These are phyloP conservation scores for Tetragnatha versicolor DNA, from an alignment of 1,140 invertebrate genomes.

Conservation along the genomic window DNA sequence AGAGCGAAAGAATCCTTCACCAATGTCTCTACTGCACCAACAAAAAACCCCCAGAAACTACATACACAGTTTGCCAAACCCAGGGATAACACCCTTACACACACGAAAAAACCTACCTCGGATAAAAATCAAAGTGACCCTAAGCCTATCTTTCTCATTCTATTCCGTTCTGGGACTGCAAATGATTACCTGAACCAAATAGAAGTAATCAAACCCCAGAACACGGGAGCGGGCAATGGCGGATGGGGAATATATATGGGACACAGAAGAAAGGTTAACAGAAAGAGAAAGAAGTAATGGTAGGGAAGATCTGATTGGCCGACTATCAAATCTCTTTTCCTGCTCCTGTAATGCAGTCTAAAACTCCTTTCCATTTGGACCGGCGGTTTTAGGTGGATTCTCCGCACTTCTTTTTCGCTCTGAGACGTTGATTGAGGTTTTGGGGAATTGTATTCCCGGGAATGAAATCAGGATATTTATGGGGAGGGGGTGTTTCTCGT, in stretches of 20 bases:
- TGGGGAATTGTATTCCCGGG: constrained; percentile 34
- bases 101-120: not conserved
- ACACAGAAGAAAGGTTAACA: constrained; percentile 7
- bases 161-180: constrained; percentile 48
- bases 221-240: not conserved
- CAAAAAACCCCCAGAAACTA: too few relatives aligned
- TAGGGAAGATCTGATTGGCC: constrained; percentile 43
- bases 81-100: not conserved
- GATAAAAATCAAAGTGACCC: constrained; percentile 51
- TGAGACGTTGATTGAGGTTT: constrained; percentile 35
- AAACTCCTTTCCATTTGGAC: constrained; percentile 15
- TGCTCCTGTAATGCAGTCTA: constrained; percentile 37
- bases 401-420: constrained; percentile 4
- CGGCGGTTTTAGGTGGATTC: constrained; percentile 26
- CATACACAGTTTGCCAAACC: constrained; percentile 22
- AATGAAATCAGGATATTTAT: constrained; percentile 42
- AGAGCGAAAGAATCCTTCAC: too few relatives aligned
- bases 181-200: constrained; percentile 54
- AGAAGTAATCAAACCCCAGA: constrained; percentile 50
- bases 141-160: constrained; percentile 48
- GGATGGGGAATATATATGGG: constrained; percentile 33
- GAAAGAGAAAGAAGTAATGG: constrained; percentile 41
- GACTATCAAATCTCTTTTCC: constrained; percentile 43
- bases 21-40: too few relatives aligned
- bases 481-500: too few relatives aligned